Evolutionary conservation across 2,888 invertebrate species (phyloP).

Genomic region (Coelogynopora nodosa): DNA sequence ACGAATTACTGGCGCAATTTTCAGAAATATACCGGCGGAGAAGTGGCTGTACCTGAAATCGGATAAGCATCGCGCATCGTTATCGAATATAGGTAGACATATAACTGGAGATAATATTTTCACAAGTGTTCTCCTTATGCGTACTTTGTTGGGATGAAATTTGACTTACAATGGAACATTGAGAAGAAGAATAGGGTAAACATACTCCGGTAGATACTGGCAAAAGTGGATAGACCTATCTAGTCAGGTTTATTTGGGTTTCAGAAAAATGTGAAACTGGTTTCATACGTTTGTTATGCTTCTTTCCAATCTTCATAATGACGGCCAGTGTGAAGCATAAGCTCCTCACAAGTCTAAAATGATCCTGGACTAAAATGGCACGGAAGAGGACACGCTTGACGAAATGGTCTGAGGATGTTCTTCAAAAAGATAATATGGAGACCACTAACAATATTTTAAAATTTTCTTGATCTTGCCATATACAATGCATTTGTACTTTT

Average conservation of each 20-base stretch:
- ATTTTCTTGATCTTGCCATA: background rate
- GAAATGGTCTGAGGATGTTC: background rate
- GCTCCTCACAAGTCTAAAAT: background rate
- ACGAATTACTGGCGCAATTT: background rate
- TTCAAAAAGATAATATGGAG: background rate
- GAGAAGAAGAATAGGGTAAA: background rate
- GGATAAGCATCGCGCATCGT: background rate
- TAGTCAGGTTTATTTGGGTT: background rate
- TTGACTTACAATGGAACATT: background rate
- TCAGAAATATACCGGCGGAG: background rate
- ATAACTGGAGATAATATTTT: background rate
- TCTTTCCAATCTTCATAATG: too few species aligned
- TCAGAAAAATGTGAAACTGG: too few species aligned
- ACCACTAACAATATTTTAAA: background rate
- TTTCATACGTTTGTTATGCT: too few species aligned
- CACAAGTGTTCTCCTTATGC: background rate
- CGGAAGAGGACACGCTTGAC: too few species aligned
- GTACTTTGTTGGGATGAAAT: background rate
- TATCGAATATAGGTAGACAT: background rate
- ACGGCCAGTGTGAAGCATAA: background rate
- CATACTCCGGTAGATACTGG: background rate
- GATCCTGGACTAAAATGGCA: background rate
- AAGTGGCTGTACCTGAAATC: constrained; percentile 3
- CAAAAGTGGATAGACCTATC: background rate
- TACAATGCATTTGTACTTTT: background rate